A percentile compares a stretch with the other conserved stretches of the same genome.
These are phyloP conservation scores for Phyto melanocephala DNA, from an alignment of 2,888 invertebrate genomes.

Conservation along the genomic window DNA sequence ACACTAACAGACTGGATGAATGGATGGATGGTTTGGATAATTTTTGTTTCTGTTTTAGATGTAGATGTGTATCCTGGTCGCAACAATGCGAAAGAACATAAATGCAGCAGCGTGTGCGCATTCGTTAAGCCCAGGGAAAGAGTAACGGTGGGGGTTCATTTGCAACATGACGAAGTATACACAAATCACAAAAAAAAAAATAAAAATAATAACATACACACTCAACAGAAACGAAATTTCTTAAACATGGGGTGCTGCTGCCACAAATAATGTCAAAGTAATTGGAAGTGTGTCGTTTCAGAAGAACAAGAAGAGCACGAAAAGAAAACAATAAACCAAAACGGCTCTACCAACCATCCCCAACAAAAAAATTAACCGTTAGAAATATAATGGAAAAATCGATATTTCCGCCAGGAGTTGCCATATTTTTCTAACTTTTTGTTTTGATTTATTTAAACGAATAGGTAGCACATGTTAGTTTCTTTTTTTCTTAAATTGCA, in stretches of 20 bases:
- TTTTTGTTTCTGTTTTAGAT: constrained; percentile 41
- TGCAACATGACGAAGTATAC: constrained; percentile 41
- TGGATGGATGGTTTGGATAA: constrained; percentile 57
- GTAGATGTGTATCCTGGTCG: constrained; percentile 66
- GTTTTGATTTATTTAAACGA: constrained; percentile 5
- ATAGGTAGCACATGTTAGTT: constrained; percentile 3
- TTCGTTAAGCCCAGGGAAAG: constrained; percentile 39
- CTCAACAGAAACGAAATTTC: constrained; percentile 42
- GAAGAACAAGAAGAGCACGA: constrained; percentile 29
- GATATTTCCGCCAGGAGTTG: constrained; percentile 68
- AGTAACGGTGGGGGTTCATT: constrained; percentile 42
- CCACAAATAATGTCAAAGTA: constrained; percentile 70
- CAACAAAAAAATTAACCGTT: constrained; percentile 37
- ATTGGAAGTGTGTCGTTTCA: constrained; percentile 73
- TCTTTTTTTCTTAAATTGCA: background rate
- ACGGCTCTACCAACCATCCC: constrained; percentile 40
- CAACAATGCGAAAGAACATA: constrained; percentile 52
- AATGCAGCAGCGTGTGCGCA: constrained; percentile 66
- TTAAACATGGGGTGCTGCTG: constrained; percentile 39
- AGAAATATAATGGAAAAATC: constrained; percentile 70
- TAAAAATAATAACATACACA: constrained; percentile 62
- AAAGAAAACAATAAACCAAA: constrained; percentile 6
- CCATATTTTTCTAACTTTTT: constrained; percentile 26
- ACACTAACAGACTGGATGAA: constrained; percentile 61
- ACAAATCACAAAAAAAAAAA: background rate